Evolutionary conservation across 2,113 vertebrate species (phyloP), one percentile per base, ranked within the genome.

Genomic region (Cyprinus carpio): DNA sequence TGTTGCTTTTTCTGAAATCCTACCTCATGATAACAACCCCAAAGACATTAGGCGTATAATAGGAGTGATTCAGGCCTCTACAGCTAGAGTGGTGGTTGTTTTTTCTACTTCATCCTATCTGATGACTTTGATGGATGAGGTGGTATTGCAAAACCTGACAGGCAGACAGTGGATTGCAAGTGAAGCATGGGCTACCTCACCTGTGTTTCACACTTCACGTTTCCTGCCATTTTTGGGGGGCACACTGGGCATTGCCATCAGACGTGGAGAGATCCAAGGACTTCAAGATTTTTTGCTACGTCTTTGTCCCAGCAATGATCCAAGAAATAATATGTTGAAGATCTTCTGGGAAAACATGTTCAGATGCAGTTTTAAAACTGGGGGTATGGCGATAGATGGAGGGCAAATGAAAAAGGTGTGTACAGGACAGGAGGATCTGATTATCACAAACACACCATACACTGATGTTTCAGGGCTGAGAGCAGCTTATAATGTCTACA

Each of bases 321-420:
- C 84, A 46, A 80, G 60, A 37, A 79, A 90, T 29, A 90, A 51
- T 69, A 84, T 94, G 88, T 84, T 91, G 13, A 90, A 43, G 58
- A 65, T 78, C 72, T 93, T 93, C 69, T 94, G 93, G 93, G 92
- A 93, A 37, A 46, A 90, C n/a, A 87, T 89, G 27, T 94, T 94
- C 87, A 43, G 89, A 27, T 94, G 93, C 83, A 91, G 58, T 74
- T 94, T 93, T 88, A 20, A 87, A 0, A 60, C 54, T 40, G 85
- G 78, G 27, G 80, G 31, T 51, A n/a, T 2, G 8, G 12, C n/a
- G 3, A 40, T 71, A 51, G 2, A 9, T 40, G 67, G 34, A 40
- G 31, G n/a, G 9, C 67, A 40, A 67, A 3, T 67, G 13, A 71
- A 37, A 71, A 71, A 40, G 3, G 0, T 88, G 0, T 92, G 91